Evolutionary conservation across 2,797 vertebrate genomes (phyloP).

Genomic region (Sebastes trivittatus): DNA sequence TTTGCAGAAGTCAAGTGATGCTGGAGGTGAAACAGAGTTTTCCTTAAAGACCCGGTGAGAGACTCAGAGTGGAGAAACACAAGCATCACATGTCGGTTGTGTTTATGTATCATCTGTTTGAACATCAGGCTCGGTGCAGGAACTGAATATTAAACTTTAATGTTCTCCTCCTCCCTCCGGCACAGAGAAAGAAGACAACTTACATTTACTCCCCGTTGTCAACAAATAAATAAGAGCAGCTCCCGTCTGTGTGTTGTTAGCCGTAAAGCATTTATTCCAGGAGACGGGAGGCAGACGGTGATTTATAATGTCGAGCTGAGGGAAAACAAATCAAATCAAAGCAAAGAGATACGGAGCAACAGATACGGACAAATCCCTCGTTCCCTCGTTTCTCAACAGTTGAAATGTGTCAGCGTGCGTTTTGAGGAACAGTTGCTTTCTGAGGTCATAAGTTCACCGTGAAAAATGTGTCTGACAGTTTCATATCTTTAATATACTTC

Average conservation of each 20-base stretch:
- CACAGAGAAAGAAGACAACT: not conserved
- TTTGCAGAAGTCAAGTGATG: conserved; percentile 16
- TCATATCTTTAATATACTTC: not conserved
- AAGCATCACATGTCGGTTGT: conserved; percentile 7
- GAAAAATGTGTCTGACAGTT: not conserved
- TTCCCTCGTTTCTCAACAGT: conserved; percentile 4
- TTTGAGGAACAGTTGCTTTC: not conserved
- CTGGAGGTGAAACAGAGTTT: conserved; percentile 26
- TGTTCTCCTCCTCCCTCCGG: not conserved
- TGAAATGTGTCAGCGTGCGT: not conserved
- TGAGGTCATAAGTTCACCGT: not conserved
- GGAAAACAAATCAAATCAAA: conserved; percentile 12
- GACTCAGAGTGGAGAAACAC: conserved; percentile 1
- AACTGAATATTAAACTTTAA: not conserved
- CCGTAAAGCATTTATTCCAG: not conserved
- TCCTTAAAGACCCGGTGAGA: not conserved
- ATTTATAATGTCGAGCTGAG: not conserved
- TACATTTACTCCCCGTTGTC: not conserved
- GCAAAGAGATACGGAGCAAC: not conserved
- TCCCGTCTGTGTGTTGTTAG: conserved; percentile 1
- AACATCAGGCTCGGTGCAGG: not conserved
- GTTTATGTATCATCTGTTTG: not conserved
- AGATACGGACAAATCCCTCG: not conserved
- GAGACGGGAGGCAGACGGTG: not conserved
- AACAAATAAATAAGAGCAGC: conserved; percentile 1